phyloP scores from a whole-genome alignment of 2,113 vertebrate species.

The Poeciliopsis occidentalis region DNA sequence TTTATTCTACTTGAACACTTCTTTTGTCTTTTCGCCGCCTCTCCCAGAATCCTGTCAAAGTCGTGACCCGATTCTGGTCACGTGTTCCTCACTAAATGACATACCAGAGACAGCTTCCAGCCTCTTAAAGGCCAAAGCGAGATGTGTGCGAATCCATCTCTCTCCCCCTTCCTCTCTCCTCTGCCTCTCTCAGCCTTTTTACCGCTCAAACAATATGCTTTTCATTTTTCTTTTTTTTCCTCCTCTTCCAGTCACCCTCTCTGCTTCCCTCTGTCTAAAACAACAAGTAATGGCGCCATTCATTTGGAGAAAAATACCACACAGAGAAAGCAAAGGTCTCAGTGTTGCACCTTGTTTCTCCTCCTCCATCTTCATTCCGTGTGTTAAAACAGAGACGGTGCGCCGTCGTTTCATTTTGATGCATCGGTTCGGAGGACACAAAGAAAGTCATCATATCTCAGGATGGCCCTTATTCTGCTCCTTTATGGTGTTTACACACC shows the following conservation, averaged over 20 bases:
- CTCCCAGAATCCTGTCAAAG: slow-evolving; percentile 35
- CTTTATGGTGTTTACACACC: slow-evolving; percentile 23
- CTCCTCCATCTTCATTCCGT: slow-evolving; percentile 16
- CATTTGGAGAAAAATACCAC: slow-evolving; percentile 19
- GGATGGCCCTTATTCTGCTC: slow-evolving; percentile 21
- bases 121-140: slow-evolving; percentile 71
- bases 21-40: slow-evolving; percentile 4
- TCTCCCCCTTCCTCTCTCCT: slow-evolving; percentile 15
- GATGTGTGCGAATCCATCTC: slow-evolving; percentile 53
- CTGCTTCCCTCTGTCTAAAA: slow-evolving; percentile 54
- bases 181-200: slow-evolving; percentile 45
- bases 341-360: slow-evolving; percentile 6
- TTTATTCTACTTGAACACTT: not conserved
- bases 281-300: slow-evolving; percentile 51
- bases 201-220: slow-evolving; percentile 56
- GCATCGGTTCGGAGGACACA: slow-evolving; percentile 16
- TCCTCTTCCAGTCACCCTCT: slow-evolving; percentile 28
- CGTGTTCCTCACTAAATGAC: slow-evolving; percentile 74
- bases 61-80: slow-evolving; percentile 68
- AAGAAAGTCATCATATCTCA: slow-evolving; percentile 34
- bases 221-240: not conserved
- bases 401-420: slow-evolving; percentile 21
- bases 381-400: slow-evolving; percentile 20
- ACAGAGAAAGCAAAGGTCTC: slow-evolving; percentile 44
- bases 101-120: slow-evolving; percentile 65